Conservation (phyloP, 2,113 vertebrate species). For the Notarius lentiginosus region DNA sequence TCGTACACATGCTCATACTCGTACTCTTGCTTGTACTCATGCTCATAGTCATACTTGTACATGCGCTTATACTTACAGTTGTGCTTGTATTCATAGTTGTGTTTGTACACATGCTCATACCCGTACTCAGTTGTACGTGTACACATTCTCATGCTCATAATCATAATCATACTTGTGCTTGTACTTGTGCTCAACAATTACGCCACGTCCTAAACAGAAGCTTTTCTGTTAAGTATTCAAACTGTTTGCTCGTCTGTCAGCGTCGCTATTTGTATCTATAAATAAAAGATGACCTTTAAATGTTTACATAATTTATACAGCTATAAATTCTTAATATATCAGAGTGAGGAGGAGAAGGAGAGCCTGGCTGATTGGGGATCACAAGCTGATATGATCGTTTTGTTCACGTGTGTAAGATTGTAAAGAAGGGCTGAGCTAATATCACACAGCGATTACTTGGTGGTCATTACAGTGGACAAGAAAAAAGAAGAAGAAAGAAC, state of each 20-base stretch:
- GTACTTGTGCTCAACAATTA: constrained; percentile 5
- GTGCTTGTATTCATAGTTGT: no score
- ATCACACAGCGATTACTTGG: background rate
- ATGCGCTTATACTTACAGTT: no score
- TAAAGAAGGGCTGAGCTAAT: background rate
- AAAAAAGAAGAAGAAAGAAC: no score
- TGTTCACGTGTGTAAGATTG: background rate
- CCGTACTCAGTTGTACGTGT: background rate
- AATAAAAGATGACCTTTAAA: constrained; percentile 63
- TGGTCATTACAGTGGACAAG: background rate
- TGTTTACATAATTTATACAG: constrained; percentile 62
- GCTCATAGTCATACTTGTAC: background rate
- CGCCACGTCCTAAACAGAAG: constrained; percentile 17
- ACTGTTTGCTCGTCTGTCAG: constrained; percentile 57
- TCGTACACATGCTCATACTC: no score
- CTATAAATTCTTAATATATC: constrained; percentile 59
- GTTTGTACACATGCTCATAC: no score
- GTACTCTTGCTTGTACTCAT: no score
- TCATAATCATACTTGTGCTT: background rate
- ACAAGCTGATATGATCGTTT: constrained; percentile 39
- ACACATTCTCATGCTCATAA: background rate
- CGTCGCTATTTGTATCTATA: constrained; percentile 59
- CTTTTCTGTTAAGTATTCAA: constrained; percentile 48
- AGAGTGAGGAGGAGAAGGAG: constrained; percentile 50
- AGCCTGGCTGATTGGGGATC: constrained; percentile 53